Base-by-base conservation (phyloP, 2,888 invertebrate species). In the Hecatera dysodea region DNA sequence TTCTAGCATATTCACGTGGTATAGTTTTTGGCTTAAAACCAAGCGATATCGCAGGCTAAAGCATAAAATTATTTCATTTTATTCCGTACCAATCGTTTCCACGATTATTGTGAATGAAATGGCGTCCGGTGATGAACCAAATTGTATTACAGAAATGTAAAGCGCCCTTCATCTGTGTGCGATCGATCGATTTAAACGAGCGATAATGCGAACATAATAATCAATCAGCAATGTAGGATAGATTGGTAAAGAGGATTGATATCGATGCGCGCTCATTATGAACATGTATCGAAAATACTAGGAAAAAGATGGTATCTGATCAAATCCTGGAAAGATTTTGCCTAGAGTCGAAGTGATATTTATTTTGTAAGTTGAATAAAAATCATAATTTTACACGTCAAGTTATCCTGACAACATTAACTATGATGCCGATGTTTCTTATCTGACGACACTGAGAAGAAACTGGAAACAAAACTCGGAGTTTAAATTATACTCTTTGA, bases 111-210 rank as follows among this genome's bases (percentile, higher is more conserved):
- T 17, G 5, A 46, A 66, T 22, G 11, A 19, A 74, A 68, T 52
- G 42, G 74, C 64, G 15, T 15, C 17, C 29, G 72, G 50, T 74
- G 36, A n/a, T 70, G 42, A 74, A 27, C 33, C 27, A 64, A 70
- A 70, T 74, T 64, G 42, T 44, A 52, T 70, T 74, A 70, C 74
- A 74, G 74, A 27, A 52, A 52, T 74, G 27, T 44, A 52, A 52
- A 70, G 65, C 42, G 17, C 22, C 52, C 36, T 65, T 39, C 52
- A 44, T 75, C 53, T 66, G 75, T 12, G 29, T n/a, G 1, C n/a
- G 17, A 75, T 36, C n/a, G 33, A 52, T 68, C n/a, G 50, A 27
- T 70, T 64, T 44, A 63, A 63, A 64, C 64, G 50, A 27, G 22
- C 27, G 22, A 44, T 52, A 27, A 44, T 63, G 36, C 33, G 15